Conservation (phyloP, 2,797 vertebrate species). For the Odontamblyopus rebecca region DNA sequence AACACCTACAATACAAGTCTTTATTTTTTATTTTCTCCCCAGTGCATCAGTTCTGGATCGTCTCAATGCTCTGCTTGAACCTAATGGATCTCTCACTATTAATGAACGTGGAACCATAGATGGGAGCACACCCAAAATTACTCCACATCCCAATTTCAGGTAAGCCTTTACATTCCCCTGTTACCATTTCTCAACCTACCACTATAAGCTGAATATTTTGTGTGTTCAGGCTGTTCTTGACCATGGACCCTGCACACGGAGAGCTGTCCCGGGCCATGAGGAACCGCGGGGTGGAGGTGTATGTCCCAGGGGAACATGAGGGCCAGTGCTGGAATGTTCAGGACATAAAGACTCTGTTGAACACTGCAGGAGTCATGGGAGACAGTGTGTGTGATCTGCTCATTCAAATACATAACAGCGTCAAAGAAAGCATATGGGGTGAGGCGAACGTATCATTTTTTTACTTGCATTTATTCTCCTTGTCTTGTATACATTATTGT, state of each 20-base stretch:
- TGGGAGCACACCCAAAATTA: conserved; percentile 85
- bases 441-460: conserved; percentile 26
- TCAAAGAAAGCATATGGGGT: conserved; percentile 85
- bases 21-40: not conserved
- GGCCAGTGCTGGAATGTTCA: conserved; percentile 75
- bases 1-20: not conserved
- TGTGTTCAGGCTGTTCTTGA: conserved; percentile 86
- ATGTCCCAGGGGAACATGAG: conserved; percentile 86
- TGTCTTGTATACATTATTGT: not conserved
- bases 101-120: conserved; percentile 94
- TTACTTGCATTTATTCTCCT: not conserved
- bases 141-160: conserved; percentile 95
- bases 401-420: conserved; percentile 82
- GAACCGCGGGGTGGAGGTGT: conserved; percentile 94
- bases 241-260: conserved; percentile 92
- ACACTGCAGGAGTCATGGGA: conserved; percentile 86
- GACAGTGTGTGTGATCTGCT: conserved; percentile 87
- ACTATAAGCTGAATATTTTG: not conserved
- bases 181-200: not conserved
- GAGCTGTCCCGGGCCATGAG: conserved; percentile 98
- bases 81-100: conserved; percentile 88
- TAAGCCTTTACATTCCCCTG: conserved; percentile 39
- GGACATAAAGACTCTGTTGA: conserved; percentile 89
- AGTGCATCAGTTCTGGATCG: conserved; percentile 97
- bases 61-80: conserved; percentile 93